Conservation (phyloP, 2,888 invertebrate genomes). For the Crioceris asparagi region DNA sequence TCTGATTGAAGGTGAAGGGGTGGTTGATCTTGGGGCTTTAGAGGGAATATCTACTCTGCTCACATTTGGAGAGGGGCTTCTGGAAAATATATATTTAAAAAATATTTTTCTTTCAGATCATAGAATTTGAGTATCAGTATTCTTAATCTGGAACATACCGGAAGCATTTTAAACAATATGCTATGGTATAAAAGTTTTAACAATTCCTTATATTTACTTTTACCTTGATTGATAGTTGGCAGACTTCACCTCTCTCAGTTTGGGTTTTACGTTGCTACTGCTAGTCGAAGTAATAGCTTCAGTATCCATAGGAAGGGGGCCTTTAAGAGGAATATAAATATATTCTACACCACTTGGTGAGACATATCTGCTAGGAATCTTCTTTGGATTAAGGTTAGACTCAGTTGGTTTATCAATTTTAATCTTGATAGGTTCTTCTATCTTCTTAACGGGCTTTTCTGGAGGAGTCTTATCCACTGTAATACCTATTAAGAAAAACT, state of each 20-base stretch:
- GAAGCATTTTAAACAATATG: too few species aligned
- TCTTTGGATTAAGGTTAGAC: too few species aligned
- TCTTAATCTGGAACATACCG: too few species aligned
- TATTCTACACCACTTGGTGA: constrained; percentile 37
- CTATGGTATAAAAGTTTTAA: too few species aligned
- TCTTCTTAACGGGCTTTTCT: not conserved
- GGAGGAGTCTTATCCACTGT: not conserved
- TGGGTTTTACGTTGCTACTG: constrained; percentile 3
- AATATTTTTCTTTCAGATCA: too few species aligned
- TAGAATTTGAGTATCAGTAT: too few species aligned
- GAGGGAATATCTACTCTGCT: not conserved
- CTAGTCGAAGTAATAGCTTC: constrained; percentile 6
- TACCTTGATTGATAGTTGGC: constrained; percentile 15
- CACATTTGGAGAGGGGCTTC: too few species aligned
- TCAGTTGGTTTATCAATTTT: too few species aligned
- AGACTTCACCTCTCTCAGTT: constrained; percentile 20
- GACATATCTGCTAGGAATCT: constrained; percentile 26
- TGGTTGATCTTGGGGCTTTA: constrained; percentile 7
- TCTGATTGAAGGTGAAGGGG: constrained; percentile 22
- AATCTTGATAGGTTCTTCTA: not conserved
- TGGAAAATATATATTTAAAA: too few species aligned
- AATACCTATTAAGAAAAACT: too few species aligned
- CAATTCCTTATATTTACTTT: too few species aligned
- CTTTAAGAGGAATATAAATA: constrained; percentile 40
- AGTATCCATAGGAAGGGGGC: constrained; percentile 30